Evolutionary conservation across 2,888 invertebrate species (phyloP), one percentile per base, ranked within the genome.

Genomic region (Phyllotreta cruciferae): DNA sequence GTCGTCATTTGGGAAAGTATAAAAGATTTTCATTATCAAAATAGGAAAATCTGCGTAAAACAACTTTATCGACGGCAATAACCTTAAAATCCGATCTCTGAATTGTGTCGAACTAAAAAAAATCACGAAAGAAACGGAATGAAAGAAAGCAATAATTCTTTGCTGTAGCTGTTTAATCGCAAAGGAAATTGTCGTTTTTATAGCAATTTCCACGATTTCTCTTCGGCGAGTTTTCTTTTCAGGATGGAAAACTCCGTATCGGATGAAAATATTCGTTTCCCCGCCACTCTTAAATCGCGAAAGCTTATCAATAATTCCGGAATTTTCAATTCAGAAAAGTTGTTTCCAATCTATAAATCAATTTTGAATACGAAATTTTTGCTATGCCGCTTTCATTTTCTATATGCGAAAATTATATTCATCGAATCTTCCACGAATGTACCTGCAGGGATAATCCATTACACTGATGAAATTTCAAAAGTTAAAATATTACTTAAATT

Each of bases 131-230:
- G 14, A 47, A 47, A 47, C 11, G 35, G 11, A 49, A 49, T 49
- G 49, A 49, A 49, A 35, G 49, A 35, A 34, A 35, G 35, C 49
- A 49, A 49, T 49, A 49, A 14, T 49, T 49, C 49, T 49, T 35
- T 24, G 34, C 35, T 49, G 49, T 34, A 49, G 49, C 49, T 35
- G 49, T 34, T 49, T 53, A 53, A 53, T 53, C 53, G 53, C 53
- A 53, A 53, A 38, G 53, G 53, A 53, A 53, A 53, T 53, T 39
- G 53, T 53, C 53, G 53, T 39, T 53, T 53, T 53, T 53, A 53
- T 53, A 53, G 53, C 38, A 38, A 53, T 53, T 53, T 53, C 39
- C 38, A 53, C 53, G 53, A 53, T 53, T 53, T 13, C 53, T 53
- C 39, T 53, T 53, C 53, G 53, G 35, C 53, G 53, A 24, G 39